Evolutionary conservation across 2,113 vertebrate genomes (phyloP).

Genomic region (Hemiprocne comata): DNA sequence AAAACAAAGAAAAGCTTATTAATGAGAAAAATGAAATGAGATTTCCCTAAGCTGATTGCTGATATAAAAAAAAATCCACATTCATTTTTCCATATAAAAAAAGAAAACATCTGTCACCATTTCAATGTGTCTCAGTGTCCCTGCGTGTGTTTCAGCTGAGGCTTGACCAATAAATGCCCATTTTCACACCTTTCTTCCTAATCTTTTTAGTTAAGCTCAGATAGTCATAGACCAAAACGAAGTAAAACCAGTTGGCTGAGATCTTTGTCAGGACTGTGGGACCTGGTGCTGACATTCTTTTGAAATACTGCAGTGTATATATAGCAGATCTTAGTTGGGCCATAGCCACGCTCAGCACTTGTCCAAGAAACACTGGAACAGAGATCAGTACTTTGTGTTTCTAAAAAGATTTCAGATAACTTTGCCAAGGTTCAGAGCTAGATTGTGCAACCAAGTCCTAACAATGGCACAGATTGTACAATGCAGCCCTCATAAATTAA

Average conservation of each 20-base stretch:
- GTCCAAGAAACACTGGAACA: neutral
- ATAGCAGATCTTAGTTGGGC: neutral
- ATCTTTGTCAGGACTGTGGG: accelerated
- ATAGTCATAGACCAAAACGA: neutral
- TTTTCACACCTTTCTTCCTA: conserved; percentile 3
- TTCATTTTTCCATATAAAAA: conserved; percentile 22
- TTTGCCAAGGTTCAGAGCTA: conserved; percentile 12
- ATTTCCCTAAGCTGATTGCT: conserved; percentile 30
- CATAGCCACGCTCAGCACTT: neutral
- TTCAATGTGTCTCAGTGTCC: neutral
- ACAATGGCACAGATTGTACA: neutral
- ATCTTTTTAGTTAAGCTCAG: conserved; percentile 20
- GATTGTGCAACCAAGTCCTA: neutral
- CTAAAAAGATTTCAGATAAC: neutral
- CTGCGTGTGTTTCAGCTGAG: neutral
- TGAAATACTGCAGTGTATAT: neutral
- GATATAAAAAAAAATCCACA: conserved; percentile 13
- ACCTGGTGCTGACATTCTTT: neutral
- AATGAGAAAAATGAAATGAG: conserved; percentile 51
- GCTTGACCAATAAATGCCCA: neutral
- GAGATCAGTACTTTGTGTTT: neutral
- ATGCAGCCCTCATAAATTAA: neutral
- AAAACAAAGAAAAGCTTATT: conserved; percentile 68
- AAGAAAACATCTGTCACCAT: conserved; percentile 58
- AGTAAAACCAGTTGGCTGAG: neutral